Base-by-base conservation (phyloP, 2,888 invertebrate species). In the Physocephala rufipes region DNA sequence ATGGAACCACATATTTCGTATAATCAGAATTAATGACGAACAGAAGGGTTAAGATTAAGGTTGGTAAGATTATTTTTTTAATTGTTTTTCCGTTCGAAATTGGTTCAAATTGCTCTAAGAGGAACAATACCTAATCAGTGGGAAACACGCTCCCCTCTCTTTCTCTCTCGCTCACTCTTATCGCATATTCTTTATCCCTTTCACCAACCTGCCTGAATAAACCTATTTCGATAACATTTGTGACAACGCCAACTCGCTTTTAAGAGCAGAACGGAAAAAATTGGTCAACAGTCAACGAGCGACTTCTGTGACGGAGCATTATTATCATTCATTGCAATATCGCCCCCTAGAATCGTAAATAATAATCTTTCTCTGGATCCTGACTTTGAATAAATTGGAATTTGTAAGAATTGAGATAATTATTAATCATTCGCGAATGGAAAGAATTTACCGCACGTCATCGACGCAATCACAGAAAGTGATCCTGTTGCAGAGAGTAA, bases 231-330 rank as follows among this genome's bases (percentile, higher is more conserved):
- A 36, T 4, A 58, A 15, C 28, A 15, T 72, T 74, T 71, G 74
- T 74, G 71, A 66, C 45, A 26, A 30, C 62, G 62, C 58, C 36
- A 30, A 36, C 36, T 36, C 36, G 36, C 9, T 36, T 36, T 36
- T 36, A 36, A 36, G 36, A 36, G 36, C 36, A 36, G 36, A 36
- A 36, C 36, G 36, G 74, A 75, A 76, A 75, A 75, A 76, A 71
- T 76, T 78, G 76, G 74, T 76, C 77, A 80, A 80, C 82, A 82
- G 82, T 82, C 78, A 78, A 78, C 75, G 75, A 76, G 77, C 78
- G 79, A 78, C 82, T 78, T 78, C 81, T 75, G 76, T 72, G 73
- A 58, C 36, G 36, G 36, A 36, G 36, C 36, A 36, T 36, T 36
- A 9, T 36, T 36, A 36, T 36, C 36, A 36, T 36, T 36, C 36